A percentile compares a stretch with the other conserved stretches of the same genome.
Evolutionary conservation across 2,888 invertebrate species (phyloP).

Genomic region (Tenthredo livida): DNA sequence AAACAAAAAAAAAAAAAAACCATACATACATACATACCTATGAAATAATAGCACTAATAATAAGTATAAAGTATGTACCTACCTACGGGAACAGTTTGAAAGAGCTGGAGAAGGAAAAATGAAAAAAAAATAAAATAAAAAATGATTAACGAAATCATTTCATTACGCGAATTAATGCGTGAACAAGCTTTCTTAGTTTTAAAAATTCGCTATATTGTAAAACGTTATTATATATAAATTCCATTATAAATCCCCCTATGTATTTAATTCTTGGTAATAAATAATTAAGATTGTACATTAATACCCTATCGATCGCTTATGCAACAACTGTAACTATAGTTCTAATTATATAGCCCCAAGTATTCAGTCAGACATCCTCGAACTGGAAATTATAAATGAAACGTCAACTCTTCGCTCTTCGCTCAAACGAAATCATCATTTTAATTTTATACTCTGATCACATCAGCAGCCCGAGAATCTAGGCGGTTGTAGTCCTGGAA

Average conservation of each 20-base stretch:
- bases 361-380: not conserved
- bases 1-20: not conserved
- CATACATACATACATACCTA: not conserved
- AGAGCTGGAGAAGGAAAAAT: not conserved
- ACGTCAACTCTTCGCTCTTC: not conserved
- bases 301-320: constrained; percentile 60
- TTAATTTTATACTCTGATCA: not conserved
- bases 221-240: constrained; percentile 38
- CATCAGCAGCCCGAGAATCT: not conserved
- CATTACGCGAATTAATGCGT: constrained; percentile 3
- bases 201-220: constrained; percentile 12
- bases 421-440: not conserved
- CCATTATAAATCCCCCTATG: constrained; percentile 60
- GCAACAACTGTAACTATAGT: not conserved
- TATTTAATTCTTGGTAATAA: constrained; percentile 68
- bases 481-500: not conserved
- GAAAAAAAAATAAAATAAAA: not conserved
- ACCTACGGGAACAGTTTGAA: not conserved
- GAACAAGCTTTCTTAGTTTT: constrained; percentile 16
- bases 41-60: constrained; percentile 3
- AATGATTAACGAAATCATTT: not conserved
- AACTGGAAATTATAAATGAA: not conserved
- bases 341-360: not conserved
- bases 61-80: not conserved
- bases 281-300: constrained; percentile 68